A percentile compares a stretch with the other conserved stretches of the same genome.
Evolutionary conservation across 2,888 invertebrate species (phyloP).

Genomic region (Caenorhabditis sp.): DNA sequence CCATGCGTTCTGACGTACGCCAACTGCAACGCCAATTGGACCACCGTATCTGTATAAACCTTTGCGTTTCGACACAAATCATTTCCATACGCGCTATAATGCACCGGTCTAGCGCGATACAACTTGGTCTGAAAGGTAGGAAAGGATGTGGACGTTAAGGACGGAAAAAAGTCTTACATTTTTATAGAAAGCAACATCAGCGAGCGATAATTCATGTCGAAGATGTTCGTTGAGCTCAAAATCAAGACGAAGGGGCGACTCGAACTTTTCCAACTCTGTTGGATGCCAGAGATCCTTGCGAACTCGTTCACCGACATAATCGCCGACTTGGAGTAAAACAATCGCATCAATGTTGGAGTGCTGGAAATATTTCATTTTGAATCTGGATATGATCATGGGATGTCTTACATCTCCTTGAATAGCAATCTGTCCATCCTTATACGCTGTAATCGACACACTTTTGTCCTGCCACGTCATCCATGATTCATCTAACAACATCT

Average conservation of each 20-base stretch:
- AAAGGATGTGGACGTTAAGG: too few relatives aligned
- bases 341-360: slow-evolving; percentile 63
- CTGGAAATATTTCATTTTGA: slow-evolving; percentile 35
- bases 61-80: slow-evolving; percentile 73
- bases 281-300: slow-evolving; percentile 50
- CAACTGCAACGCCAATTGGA: slow-evolving; percentile 77
- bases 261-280: slow-evolving; percentile 40
- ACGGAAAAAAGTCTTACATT: too few relatives aligned
- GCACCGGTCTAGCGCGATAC: slow-evolving; percentile 39
- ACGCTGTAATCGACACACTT: slow-evolving; percentile 71
- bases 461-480: slow-evolving; percentile 77
- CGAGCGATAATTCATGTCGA: slow-evolving; percentile 72
- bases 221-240: slow-evolving; percentile 75
- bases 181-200: slow-evolving; percentile 70
- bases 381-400: too few relatives aligned
- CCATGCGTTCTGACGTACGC: slow-evolving; percentile 76
- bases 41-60: slow-evolving; percentile 77
- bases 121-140: slow-evolving; percentile 37
- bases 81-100: slow-evolving; percentile 54
- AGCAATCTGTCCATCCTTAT: slow-evolving; percentile 62
- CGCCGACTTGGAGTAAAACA: slow-evolving; percentile 53
- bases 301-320: slow-evolving; percentile 43
- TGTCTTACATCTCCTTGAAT: slow-evolving; percentile 76
- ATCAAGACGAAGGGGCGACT: slow-evolving; percentile 72
- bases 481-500: slow-evolving; percentile 74